Evolutionary conservation across 2,113 vertebrate genomes (phyloP).

Genomic region (Hydrochoerus hydrochaeris): DNA sequence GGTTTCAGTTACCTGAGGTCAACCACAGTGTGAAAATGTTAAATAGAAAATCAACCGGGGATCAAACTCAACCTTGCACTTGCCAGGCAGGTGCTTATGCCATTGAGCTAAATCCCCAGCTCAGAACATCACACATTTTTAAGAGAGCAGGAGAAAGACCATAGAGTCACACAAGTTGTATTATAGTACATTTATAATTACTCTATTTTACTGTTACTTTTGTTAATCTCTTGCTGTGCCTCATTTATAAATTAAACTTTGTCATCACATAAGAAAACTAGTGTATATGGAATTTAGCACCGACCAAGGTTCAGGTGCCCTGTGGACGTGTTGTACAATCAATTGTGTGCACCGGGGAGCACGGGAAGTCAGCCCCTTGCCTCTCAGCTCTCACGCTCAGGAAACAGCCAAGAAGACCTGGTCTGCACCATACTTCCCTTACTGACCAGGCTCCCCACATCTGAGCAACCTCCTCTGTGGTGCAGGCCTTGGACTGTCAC

Average conservation of each 20-base stretch:
- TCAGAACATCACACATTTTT: not conserved
- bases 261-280: not conserved
- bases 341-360: not conserved
- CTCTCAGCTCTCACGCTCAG: not conserved
- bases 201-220: not conserved
- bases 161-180: not conserved
- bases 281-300: not conserved
- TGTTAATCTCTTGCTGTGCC: not conserved
- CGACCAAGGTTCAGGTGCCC: not conserved
- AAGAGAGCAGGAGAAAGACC: not conserved
- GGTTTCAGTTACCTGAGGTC: not conserved
- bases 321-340: not conserved
- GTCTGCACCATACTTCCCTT: rapidly evolving
- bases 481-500: rapidly evolving
- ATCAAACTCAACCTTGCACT: too few relatives aligned
- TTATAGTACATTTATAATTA: not conserved
- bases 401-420: not conserved
- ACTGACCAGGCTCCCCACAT: not conserved
- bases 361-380: not conserved
- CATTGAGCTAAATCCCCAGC: too few relatives aligned
- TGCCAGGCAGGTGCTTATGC: too few relatives aligned
- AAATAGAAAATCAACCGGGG: too few relatives aligned
- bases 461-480: not conserved
- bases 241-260: not conserved
- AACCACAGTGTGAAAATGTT: not conserved